These are phyloP conservation scores for Campaea margaritaria DNA, from an alignment of 2,888 invertebrate species.

Conservation along the genomic window DNA sequence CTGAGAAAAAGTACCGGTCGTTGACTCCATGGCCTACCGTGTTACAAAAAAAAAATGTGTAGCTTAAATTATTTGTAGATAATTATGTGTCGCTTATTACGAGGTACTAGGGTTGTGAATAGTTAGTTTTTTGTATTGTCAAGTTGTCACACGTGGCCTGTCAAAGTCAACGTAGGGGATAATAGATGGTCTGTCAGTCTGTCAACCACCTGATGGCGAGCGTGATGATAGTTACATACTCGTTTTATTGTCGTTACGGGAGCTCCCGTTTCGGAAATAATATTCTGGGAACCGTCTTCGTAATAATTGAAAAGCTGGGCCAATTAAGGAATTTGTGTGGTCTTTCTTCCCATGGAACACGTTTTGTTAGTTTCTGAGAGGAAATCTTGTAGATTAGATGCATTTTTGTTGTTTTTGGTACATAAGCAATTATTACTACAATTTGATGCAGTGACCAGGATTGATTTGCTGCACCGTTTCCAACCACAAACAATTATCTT, in stretches of 20 bases:
- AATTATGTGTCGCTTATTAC: slow-evolving; percentile 36
- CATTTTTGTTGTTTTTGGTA: no score
- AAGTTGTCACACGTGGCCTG: slow-evolving; percentile 60
- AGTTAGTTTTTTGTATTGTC: slow-evolving; percentile 30
- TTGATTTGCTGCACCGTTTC: no score
- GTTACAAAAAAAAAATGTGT: slow-evolving; percentile 46
- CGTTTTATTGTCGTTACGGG: slow-evolving; percentile 27
- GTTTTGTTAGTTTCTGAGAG: background rate
- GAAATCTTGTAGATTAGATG: background rate
- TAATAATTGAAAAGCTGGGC: background rate
- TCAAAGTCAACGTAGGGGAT: slow-evolving; percentile 65
- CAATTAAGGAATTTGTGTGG: background rate
- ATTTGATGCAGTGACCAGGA: no score
- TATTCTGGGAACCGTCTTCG: slow-evolving; percentile 11
- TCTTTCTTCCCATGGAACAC: background rate
- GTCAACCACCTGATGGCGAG: slow-evolving; percentile 49
- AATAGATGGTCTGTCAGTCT: slow-evolving; percentile 66
- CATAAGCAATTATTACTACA: no score
- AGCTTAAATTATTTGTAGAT: background rate
- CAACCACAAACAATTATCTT: no score
- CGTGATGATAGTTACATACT: slow-evolving; percentile 50
- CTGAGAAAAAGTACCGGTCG: slow-evolving; percentile 49
- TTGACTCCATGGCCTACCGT: slow-evolving; percentile 48
- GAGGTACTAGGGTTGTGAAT: slow-evolving; percentile 40
- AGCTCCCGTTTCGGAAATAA: slow-evolving; percentile 30